phyloP scores from a whole-genome alignment of 2,888 invertebrate species.

The Leistus spinibarbis region DNA sequence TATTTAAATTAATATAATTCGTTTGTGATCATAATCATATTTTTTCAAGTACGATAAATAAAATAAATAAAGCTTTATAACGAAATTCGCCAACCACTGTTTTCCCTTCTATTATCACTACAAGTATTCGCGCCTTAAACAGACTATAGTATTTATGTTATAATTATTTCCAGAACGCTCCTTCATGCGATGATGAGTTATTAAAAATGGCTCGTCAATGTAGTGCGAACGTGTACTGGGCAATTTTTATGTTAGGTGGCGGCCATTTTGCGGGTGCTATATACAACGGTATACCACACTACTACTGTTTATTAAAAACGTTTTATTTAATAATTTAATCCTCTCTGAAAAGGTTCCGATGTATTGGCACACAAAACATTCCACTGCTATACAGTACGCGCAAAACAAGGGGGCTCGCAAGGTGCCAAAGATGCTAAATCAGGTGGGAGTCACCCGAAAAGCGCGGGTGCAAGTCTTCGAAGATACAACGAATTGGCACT shows the following conservation, averaged over 20 bases:
- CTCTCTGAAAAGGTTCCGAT: slow-evolving; percentile 54
- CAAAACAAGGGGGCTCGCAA: slow-evolving; percentile 84
- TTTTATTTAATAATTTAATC: neutral
- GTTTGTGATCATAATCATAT: too few relatives aligned
- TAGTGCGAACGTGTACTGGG: slow-evolving; percentile 62
- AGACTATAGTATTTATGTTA: neutral
- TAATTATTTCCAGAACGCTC: slow-evolving; percentile 49
- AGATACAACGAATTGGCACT: slow-evolving; percentile 81
- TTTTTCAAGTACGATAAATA: too few relatives aligned
- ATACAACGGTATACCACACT: slow-evolving; percentile 59
- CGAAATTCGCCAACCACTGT: too few relatives aligned
- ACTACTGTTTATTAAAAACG: neutral
- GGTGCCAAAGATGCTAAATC: slow-evolving; percentile 66
- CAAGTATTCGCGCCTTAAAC: neutral
- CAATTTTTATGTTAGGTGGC: slow-evolving; percentile 81
- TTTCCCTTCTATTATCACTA: too few relatives aligned
- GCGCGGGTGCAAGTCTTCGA: slow-evolving; percentile 80
- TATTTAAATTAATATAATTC: too few relatives aligned
- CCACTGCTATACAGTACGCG: slow-evolving; percentile 82
- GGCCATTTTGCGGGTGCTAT: slow-evolving; percentile 82
- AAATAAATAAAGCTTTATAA: neutral
- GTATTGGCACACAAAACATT: slow-evolving; percentile 77
- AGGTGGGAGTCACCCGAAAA: slow-evolving; percentile 69
- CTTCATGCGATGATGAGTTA: slow-evolving; percentile 50
- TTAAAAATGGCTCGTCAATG: slow-evolving; percentile 51